These are phyloP conservation scores for Pterois miles DNA, from an alignment of 2,797 vertebrate species.

Conservation along the genomic window DNA sequence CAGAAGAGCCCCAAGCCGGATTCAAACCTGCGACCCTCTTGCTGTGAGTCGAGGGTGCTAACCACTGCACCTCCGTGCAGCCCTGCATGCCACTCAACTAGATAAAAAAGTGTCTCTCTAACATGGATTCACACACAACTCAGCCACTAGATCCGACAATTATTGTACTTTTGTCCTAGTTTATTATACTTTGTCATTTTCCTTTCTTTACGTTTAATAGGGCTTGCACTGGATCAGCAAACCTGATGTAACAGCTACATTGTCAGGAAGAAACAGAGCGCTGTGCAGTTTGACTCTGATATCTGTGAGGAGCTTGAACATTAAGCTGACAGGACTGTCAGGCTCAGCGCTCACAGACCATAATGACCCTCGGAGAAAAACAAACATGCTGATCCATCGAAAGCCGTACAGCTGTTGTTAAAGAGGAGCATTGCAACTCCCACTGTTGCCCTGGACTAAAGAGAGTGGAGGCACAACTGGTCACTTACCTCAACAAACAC, in stretches of 20 bases:
- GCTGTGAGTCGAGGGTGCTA: no score
- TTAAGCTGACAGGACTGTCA: background rate
- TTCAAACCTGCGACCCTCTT: no score
- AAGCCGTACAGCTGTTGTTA: conserved; percentile 4
- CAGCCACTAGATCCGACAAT: background rate
- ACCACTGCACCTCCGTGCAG: no score
- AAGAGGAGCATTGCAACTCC: background rate
- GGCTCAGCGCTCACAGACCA: conserved; percentile 11
- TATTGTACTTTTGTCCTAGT: no score
- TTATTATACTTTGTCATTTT: background rate
- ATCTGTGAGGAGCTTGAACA: conserved; percentile 3
- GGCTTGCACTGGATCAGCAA: background rate
- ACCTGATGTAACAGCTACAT: background rate
- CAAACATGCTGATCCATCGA: conserved; percentile 26
- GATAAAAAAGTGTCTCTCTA: no score
- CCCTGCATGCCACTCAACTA: no score
- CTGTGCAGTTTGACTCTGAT: background rate
- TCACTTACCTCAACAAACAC: background rate
- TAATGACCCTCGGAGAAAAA: conserved; percentile 18
- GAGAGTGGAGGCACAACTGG: background rate
- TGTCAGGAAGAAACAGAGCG: background rate
- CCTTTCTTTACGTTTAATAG: background rate
- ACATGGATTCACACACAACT: no score
- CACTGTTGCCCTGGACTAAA: background rate
- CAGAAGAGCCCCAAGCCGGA: no score